Percentiles rank a stretch among this genome's conserved stretches.
Conservation (phyloP, 2,797 vertebrate species). For the Microctenopoma stevenorrisi region DNA sequence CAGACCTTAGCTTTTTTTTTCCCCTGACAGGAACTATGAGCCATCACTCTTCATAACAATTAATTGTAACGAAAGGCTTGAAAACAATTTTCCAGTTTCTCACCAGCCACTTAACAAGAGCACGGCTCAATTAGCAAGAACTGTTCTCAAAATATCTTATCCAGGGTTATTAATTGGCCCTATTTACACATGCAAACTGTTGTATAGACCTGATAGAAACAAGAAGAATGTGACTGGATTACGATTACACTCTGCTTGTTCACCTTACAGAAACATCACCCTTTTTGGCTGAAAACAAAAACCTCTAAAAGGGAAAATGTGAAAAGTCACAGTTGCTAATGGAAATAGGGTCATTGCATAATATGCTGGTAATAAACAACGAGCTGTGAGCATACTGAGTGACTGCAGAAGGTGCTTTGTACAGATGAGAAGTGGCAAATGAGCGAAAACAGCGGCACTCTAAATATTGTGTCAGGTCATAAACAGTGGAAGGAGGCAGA, state of each 20-base stretch:
- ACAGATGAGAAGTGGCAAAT: conserved; percentile 32
- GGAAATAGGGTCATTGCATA: conserved; percentile 59
- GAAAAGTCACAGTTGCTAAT: conserved; percentile 42
- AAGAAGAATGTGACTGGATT: conserved; percentile 15
- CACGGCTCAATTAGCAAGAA: conserved; percentile 23
- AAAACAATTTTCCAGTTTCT: conserved; percentile 21
- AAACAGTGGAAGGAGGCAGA: conserved; percentile 16
- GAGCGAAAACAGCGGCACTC: conserved; percentile 17
- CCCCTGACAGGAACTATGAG: conserved; percentile 19
- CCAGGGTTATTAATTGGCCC: conserved; percentile 25
- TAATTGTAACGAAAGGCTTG: conserved; percentile 38
- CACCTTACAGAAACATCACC: conserved; percentile 2
- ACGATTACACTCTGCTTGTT: conserved; percentile 19
- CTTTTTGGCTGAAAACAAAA: conserved; percentile 1
- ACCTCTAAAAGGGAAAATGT: conserved; percentile 26
- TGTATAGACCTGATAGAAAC: conserved; percentile 22
- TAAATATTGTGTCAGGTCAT: conserved; percentile 27
- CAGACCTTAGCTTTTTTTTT: conserved; percentile 9
- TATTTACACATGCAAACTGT: conserved; percentile 37
- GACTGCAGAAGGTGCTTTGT: conserved; percentile 37
- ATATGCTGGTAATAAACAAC: conserved; percentile 61
- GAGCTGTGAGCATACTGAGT: conserved; percentile 44
- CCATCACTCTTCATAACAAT: neutral
- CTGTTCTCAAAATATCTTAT: conserved; percentile 19
- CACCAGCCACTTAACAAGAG: conserved; percentile 11